Base-by-base conservation (phyloP, 2,888 invertebrate species). In the Orthosia gothica region DNA sequence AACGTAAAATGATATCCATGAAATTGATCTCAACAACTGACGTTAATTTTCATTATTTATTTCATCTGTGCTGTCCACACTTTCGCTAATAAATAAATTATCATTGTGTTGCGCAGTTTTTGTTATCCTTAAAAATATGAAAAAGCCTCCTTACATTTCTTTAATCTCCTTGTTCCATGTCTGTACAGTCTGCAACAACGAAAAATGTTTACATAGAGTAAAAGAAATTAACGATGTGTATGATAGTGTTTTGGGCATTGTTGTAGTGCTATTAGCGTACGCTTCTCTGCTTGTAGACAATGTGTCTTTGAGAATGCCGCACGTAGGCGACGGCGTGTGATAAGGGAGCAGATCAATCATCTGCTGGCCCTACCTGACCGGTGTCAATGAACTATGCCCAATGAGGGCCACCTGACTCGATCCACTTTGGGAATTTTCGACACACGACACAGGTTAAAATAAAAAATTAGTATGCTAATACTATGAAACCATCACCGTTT, bases 311-410 rank as follows among this genome's bases (percentile, higher is more conserved):
- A 96, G 93, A 91, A 91, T 87, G 95, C 96, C 96, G 95, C 93
- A 92, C 92, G 94, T 94, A 94, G 95, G 95, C 94, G 95, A 95
- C 95, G 93, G 91, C 90, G 91, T 90, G 90, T 95, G 96, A 96
- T 96, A 96, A 96, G 95, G 93, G 92, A 88, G 89, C 92, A 95
- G 95, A 96, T 96, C 96, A 96, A 96, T 96, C 96, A 96, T 95
- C 92, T 91, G 88, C 90, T 90, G 90, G 95, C 94, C 95, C 95
- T 93, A 94, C 95, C 96, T 94, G 95, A 93, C 94, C 93, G 94
- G 93, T 91, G 95, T 94, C 95, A 92, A 92, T 91, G 96, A 96
- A 92, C 96, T 92, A 86, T 85, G 87, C 84, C 87, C 91, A 89
- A 88, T 89, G 89, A 87, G 90, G 93, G 90, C 91, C 93, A 93